Evolutionary conservation across 1,140 invertebrate species (phyloP), one percentile per base, ranked within the genome.

Genomic region (Cyclina sinensis): DNA sequence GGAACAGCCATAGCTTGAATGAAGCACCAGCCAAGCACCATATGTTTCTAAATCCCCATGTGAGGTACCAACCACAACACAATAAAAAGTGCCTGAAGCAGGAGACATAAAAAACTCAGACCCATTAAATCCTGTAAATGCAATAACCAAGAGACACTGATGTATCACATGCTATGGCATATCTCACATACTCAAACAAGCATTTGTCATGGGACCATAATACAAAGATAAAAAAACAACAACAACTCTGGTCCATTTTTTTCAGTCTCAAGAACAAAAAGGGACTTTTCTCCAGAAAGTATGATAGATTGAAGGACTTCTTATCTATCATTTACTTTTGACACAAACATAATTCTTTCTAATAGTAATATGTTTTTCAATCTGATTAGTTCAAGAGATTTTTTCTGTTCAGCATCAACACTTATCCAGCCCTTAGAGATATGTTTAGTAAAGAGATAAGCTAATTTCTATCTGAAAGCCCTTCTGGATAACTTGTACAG

Each of bases 301-400:
- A 81, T 81, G 79, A 81, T 81, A 35, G 35, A 81, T 81, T 35
- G 30, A 16, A 18, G 7, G n/a, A 9, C 27, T 57, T 54, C 82
- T 84, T 84, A 84, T 84, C 82, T 70, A 84, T 70, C 68, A 68
- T 68, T 82, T 37, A 68, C 16, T 84, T 84, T 51, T 73, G 82
- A 84, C 82, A 84, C 24, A 54, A 73, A 68, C 82, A 84, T 84
- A 73, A 43, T 70, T 84, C 68, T 84, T 84, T 73, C 43, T 27
- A 48, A 84, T 84, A 84, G 62, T 84, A 73, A 84, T 73, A 73
- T 84, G 82, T 73, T 84, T 84, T 84, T 48, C 62, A 84, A 84
- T 84, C 62, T 32, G 82, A 84, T 84, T 84, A 73, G 73, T 70
- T 73, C 18, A 73, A 84, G 82, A 48, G 82, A 70, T 65, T 54